Conservation (phyloP, 2,888 invertebrate species). For the Drosophila rellima region DNA sequence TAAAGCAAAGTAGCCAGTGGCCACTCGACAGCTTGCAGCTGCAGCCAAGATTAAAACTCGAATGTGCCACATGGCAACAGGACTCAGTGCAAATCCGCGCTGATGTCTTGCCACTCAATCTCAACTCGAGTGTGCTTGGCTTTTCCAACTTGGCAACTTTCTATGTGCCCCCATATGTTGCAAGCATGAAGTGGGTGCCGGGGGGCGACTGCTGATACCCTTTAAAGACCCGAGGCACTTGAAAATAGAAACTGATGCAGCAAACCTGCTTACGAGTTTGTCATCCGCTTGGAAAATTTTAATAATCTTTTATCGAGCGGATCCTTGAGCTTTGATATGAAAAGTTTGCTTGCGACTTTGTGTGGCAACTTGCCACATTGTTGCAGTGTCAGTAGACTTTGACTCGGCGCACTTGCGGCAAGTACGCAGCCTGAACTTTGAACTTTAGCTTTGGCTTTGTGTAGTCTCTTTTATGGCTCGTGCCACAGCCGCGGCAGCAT, state of each 20-base stretch:
- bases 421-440: conserved; percentile 69
- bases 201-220: conserved; percentile 23
- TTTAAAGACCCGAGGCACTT: conserved; percentile 49
- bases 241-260: conserved; percentile 66
- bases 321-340: conserved; percentile 43
- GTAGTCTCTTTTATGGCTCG: neutral
- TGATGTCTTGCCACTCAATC: conserved; percentile 21
- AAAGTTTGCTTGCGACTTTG: conserved; percentile 27
- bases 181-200: conserved; percentile 19
- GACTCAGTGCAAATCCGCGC: conserved; percentile 25
- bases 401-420: conserved; percentile 58
- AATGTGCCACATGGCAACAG: conserved; percentile 2
- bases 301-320: conserved; percentile 80
- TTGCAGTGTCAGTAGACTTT: conserved; percentile 61
- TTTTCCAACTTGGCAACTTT: conserved; percentile 43
- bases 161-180: conserved; percentile 11
- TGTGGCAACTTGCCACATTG: conserved; percentile 53
- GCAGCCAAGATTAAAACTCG: conserved; percentile 6
- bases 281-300: conserved; percentile 79
- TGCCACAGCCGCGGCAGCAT: conserved; percentile 39
- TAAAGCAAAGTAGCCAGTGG: conserved; percentile 16
- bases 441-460: conserved; percentile 42
- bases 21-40: conserved; percentile 4
- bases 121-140: conserved; percentile 48
- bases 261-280: conserved; percentile 27